Evolutionary conservation across 2,888 invertebrate species (phyloP).

Genomic region (Encarsia formosa): DNA sequence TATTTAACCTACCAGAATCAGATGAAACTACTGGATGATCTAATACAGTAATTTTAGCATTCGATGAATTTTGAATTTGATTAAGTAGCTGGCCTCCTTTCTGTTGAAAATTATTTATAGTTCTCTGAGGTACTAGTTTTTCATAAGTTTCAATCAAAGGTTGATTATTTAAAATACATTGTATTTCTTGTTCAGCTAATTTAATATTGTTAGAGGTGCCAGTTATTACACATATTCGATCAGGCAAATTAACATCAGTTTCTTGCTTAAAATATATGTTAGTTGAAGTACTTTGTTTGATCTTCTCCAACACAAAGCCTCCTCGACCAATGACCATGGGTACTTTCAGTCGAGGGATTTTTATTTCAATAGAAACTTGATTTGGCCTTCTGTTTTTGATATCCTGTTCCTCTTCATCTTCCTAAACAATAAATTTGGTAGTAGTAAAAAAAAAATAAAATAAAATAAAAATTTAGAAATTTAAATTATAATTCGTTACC

Average conservation of each 20-base stretch:
- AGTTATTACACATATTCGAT: conserved; percentile 66
- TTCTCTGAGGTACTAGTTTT: conserved; percentile 63
- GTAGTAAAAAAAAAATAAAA: conserved; percentile 1
- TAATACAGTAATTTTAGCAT: conserved; percentile 68
- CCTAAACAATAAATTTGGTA: conserved; percentile 7
- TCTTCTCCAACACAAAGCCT: conserved; percentile 71
- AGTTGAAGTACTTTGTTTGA: conserved; percentile 71
- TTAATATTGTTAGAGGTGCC: conserved; percentile 66
- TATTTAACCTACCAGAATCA: conserved; percentile 6
- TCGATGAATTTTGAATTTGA: conserved; percentile 67
- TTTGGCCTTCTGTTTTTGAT: conserved; percentile 35
- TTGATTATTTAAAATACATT: conserved; percentile 65
- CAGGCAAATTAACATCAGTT: conserved; percentile 51
- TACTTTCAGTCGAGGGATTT: conserved; percentile 62
- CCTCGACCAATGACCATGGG: conserved; percentile 69
- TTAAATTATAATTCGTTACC: conserved; percentile 46
- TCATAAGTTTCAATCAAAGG: conserved; percentile 66
- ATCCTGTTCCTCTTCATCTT: conserved; percentile 41
- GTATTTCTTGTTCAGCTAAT: conserved; percentile 68
- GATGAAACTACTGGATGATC: conserved; percentile 27
- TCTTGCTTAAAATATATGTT: conserved; percentile 56
- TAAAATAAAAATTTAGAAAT: neutral
- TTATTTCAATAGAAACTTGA: conserved; percentile 57
- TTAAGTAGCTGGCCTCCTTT: conserved; percentile 68
- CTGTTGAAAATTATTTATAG: conserved; percentile 72